A percentile compares a stretch with the other conserved stretches of the same genome.
Conservation (phyloP, 23 tunicate species). For the Clavelina lepadiformis region DNA sequence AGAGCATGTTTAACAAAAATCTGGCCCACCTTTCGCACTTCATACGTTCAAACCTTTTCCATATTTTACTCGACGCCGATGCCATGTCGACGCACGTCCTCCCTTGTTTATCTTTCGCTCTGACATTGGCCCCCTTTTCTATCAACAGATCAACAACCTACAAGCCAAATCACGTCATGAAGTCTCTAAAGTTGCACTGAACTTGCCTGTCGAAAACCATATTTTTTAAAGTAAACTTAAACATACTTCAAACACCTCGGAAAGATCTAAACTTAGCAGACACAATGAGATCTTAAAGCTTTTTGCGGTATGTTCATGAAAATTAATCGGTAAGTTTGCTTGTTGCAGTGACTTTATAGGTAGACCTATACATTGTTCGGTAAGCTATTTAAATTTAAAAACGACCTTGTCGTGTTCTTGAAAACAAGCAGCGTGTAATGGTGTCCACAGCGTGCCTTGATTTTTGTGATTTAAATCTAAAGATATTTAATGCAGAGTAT, state of each 20-base stretch:
- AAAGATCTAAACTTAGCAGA: too few relatives aligned
- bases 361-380: background rate
- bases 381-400: background rate
- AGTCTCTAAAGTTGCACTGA: too few relatives aligned
- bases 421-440: constrained; percentile 69
- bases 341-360: background rate
- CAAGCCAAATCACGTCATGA: constrained; percentile 7
- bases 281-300: too few relatives aligned
- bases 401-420: constrained; percentile 61
- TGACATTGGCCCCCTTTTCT: constrained; percentile 43
- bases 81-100: constrained; percentile 61
- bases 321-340: too few relatives aligned
- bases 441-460: constrained; percentile 53
- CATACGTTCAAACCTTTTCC: constrained; percentile 30
- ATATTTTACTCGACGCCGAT: constrained; percentile 46
- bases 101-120: constrained; percentile 33
- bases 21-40: constrained; percentile 24
- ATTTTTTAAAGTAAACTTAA: too few relatives aligned
- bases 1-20: too few relatives aligned
- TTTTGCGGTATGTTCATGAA: too few relatives aligned
- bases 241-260: too few relatives aligned
- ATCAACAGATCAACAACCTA: constrained; percentile 40
- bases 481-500: constrained; percentile 1
- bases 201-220: too few relatives aligned
- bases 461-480: constrained; percentile 52